Conservation (phyloP, 2,888 invertebrate genomes). For the Pachliopta kotzebuea region DNA sequence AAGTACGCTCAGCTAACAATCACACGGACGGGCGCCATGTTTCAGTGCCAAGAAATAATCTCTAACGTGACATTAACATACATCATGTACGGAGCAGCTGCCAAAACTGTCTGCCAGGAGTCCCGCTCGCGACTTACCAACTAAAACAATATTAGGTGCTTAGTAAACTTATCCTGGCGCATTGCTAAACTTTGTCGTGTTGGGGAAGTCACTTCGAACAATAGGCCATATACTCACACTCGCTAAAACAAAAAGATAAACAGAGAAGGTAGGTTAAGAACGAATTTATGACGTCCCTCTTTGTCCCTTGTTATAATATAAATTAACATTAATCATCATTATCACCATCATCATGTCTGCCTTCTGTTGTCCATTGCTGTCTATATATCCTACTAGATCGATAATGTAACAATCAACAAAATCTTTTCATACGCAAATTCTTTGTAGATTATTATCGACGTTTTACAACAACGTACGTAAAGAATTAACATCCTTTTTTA, state of each 20-base stretch:
- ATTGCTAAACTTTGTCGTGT: conserved; percentile 37
- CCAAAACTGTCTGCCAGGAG: conserved; percentile 69
- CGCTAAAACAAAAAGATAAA: neutral
- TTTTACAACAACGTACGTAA: too few relatives aligned
- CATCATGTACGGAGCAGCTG: conserved; percentile 67
- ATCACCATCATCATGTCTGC: too few relatives aligned
- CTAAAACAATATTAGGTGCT: conserved; percentile 72
- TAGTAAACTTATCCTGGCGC: conserved; percentile 51
- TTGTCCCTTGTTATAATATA: too few relatives aligned
- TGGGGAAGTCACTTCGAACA: conserved; percentile 25
- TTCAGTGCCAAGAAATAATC: conserved; percentile 76
- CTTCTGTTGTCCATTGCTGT: too few relatives aligned
- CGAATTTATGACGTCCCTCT: too few relatives aligned
- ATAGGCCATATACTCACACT: conserved; percentile 7
- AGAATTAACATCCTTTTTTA: too few relatives aligned
- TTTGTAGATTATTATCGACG: too few relatives aligned
- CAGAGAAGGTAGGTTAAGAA: neutral
- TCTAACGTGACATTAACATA: conserved; percentile 75
- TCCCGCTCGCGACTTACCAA: conserved; percentile 58
- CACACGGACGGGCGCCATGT: conserved; percentile 56
- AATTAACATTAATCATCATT: too few relatives aligned
- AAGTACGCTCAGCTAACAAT: conserved; percentile 63
- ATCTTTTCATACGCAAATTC: too few relatives aligned
- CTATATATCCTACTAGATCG: too few relatives aligned
- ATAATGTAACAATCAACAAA: too few relatives aligned